Base-by-base conservation (phyloP, 30 jellyfish, hydroid and myxozoan genomes). In the Turritopsis dohrnii region DNA sequence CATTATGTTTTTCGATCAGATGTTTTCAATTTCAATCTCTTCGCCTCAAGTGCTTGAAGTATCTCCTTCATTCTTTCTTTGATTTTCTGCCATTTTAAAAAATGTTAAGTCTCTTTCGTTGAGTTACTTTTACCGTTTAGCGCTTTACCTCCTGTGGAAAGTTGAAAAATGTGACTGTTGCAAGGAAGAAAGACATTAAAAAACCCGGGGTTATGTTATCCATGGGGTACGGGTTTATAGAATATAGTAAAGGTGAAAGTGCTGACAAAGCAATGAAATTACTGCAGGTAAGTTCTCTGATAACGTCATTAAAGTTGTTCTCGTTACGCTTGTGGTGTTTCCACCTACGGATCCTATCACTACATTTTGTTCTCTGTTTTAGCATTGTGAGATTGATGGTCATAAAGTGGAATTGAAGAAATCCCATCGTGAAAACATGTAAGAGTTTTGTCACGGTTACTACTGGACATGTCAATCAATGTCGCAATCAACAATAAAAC, bases 141-240 rank as follows among this genome's bases (percentile, higher is more conserved):
- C 21, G 66, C 29, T 89, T 95, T 30, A 83, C 71, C 52, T 81
- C 88, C 66, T 85, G 96, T 72, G 99, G 98, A 21, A 73, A 84
- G 73, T 52, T 85, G 24, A 66, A 53, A 20, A 72, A 86, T 53
- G 97, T 90, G 71, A 95, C 97, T 21, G 74, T 95, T 21, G 99
- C 99, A 13, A 86, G 85, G 84, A 90, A 91, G 93, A 87, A 90
- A 74, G 96, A 95, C 77, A 89, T 98, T 24, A 86, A 83, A 71
- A 83, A 85, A 18, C 93, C 96, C 5, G 83, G 83, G 9, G 79
- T 83, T 22, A 53, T 95, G 54, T 81, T 94, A 3, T 94, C 99
- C 5, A 94, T 94, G 99, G 99, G 99, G 18, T 95, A 95, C 75
- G 99, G 99, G 1, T 95, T 95, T 91, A 94, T 95, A 1, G 98